Evolutionary conservation across 2,113 vertebrate genomes (phyloP).

Genomic region (Scophthalmus maximus): DNA sequence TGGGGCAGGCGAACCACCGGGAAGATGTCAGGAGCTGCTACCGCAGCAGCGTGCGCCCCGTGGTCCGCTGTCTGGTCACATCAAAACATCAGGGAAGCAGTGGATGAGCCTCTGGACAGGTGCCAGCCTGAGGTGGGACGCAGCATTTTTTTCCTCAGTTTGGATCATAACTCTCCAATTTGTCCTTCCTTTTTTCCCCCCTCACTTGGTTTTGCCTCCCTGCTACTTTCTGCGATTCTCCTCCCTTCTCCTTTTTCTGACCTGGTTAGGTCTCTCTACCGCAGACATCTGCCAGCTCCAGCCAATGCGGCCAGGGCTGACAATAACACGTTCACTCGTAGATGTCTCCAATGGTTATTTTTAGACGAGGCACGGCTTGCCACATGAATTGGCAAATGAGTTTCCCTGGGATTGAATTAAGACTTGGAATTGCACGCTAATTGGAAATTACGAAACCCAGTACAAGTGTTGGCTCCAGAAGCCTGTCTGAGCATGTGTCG

Average conservation of each 20-base stretch:
- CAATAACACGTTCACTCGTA: conserved; percentile 3
- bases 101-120: conserved; percentile 41
- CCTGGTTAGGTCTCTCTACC: background rate
- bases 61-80: conserved; percentile 48
- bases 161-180: conserved; percentile 28
- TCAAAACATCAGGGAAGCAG: conserved; percentile 41
- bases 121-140: conserved; percentile 22
- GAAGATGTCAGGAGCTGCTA: conserved; percentile 45
- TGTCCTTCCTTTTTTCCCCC: background rate
- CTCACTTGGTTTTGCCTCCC: background rate
- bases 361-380: conserved; percentile 48
- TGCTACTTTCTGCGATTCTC: background rate
- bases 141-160: conserved; percentile 15
- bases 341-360: conserved; percentile 34
- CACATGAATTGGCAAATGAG: conserved; percentile 61
- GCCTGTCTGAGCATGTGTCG: conserved; percentile 71
- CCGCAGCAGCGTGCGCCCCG: conserved; percentile 32
- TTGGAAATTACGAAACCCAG: conserved; percentile 74
- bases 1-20: conserved; percentile 12
- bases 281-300: conserved; percentile 5
- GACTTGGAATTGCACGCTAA: conserved; percentile 66
- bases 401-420: conserved; percentile 67
- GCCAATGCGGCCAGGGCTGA: conserved; percentile 8
- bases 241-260: background rate
- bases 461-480: conserved; percentile 60